Evolutionary conservation across 1,140 invertebrate species (phyloP), one percentile per base, ranked within the genome.

Genomic region (Coboldia fuscipes): DNA sequence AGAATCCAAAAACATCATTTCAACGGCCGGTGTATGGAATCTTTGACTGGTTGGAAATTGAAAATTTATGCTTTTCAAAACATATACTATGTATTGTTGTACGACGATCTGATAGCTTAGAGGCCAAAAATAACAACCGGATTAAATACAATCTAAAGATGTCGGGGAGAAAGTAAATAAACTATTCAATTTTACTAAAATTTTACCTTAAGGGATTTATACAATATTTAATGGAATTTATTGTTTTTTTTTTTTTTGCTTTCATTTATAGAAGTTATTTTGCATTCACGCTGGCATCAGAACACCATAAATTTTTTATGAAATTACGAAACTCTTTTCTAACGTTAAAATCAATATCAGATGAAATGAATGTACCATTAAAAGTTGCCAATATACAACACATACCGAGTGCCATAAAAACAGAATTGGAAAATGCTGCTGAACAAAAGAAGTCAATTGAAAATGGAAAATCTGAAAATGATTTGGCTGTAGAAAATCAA

Each of bases 261-360:
- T 51, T 48, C 19, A 29, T 42, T 51, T 57, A 30, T 46, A 70
- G 68, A 51, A 77, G 72, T 48, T 77, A 70, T 43, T 79, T 73
- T 44, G 69, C 70, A 37, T 78, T 76, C 50, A 72, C 71, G 46
- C 50, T 78, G 20, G 73, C 72, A 8, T 77, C 74, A 3, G 48
- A 77, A 16, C 75, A 79, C 47, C 75, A 78, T 48, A 68, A 75
- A 45, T 72, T 79, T 48, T 79, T 73, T 56, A 57, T 75, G 39
- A 71, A 72, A 46, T 51, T 77, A 18, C 66, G 72, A 42, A 68
- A 70, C 10, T 72, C 77, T 47, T 64, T 72, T 21, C 71, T 70
- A 20, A 74, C 72, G 26, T 59, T 77, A 21, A 67, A 70, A 44
- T 64, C 65, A 36, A 60, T 79, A 40, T 66, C 71, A 18, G 65